phyloP scores from a whole-genome alignment of 2,113 vertebrate species.

The Cichladusa arquata region DNA sequence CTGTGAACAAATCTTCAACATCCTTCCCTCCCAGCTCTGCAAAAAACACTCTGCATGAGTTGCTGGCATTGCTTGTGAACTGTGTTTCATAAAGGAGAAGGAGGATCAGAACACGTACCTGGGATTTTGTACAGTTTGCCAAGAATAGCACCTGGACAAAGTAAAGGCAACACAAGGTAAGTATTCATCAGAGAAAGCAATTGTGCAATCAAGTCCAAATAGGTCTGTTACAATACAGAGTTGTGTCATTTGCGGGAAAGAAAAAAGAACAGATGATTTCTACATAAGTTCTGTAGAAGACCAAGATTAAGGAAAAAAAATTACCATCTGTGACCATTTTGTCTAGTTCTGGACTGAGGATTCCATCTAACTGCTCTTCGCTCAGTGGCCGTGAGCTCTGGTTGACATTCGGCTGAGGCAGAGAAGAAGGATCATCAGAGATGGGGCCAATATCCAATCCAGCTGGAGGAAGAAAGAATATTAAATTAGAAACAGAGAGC shows the following conservation, averaged over 20 bases:
- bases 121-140: slow-evolving; percentile 95
- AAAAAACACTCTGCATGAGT: not conserved
- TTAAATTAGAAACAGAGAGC: not conserved
- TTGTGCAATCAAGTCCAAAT: not conserved
- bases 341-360: slow-evolving; percentile 95
- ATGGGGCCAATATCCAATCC: slow-evolving; percentile 83
- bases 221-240: not conserved
- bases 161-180: slow-evolving; percentile 38
- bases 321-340: slow-evolving; percentile 98
- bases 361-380: slow-evolving; percentile 92
- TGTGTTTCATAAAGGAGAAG: not conserved
- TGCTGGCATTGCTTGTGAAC: not conserved
- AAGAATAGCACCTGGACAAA: slow-evolving; percentile 89
- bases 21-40: slow-evolving; percentile 94
- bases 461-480: slow-evolving; percentile 72
- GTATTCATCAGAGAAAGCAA: not conserved
- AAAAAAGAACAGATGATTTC: not conserved
- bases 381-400: slow-evolving; percentile 78
- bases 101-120: slow-evolving; percentile 76
- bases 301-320: slow-evolving; percentile 30
- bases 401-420: slow-evolving; percentile 75
- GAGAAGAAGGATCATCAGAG: slow-evolving; percentile 74
- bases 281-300: slow-evolving; percentile 13
- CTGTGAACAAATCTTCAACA: slow-evolving; percentile 95
- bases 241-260: not conserved